A percentile compares a stretch with the other conserved stretches of the same genome.
Conservation (phyloP, 2,888 invertebrate genomes). For the Mythimna impura region DNA sequence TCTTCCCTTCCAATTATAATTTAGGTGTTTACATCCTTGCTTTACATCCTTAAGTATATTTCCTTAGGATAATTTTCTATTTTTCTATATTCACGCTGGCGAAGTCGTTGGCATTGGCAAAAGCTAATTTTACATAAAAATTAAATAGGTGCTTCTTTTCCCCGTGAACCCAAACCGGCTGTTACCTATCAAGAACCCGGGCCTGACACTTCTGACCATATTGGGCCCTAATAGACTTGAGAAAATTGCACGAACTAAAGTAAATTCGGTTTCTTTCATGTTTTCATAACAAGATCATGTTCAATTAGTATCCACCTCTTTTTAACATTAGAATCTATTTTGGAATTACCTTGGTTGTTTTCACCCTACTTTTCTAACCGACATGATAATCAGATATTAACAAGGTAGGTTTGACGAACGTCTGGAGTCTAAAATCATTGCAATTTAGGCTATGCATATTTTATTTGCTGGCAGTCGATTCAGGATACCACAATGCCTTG, state of each 20-base stretch:
- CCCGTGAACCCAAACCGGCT: neutral
- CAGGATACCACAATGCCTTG: neutral
- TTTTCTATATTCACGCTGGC: too few relatives aligned
- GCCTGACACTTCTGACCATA: slow-evolving; percentile 5
- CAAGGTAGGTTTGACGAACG: slow-evolving; percentile 1
- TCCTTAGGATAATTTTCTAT: too few relatives aligned
- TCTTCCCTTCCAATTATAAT: too few relatives aligned
- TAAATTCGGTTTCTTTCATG: slow-evolving; percentile 26
- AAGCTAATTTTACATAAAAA: too few relatives aligned
- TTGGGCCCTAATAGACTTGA: neutral
- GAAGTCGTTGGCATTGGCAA: too few relatives aligned
- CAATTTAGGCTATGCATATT: neutral
- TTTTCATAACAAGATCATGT: slow-evolving; percentile 4
- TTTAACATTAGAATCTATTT: neutral
- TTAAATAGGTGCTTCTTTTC: slow-evolving; percentile 6
- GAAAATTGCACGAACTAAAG: slow-evolving; percentile 10
- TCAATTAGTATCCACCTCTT: slow-evolving; percentile 8
- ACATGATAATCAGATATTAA: slow-evolving; percentile 2
- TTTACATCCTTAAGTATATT: too few relatives aligned
- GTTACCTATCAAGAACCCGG: neutral
- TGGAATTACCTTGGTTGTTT: neutral
- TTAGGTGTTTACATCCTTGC: too few relatives aligned
- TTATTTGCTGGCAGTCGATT: too few relatives aligned
- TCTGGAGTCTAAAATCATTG: neutral
- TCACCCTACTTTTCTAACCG: neutral